A percentile compares a stretch with the other conserved stretches of the same genome.
These are phyloP conservation scores for Labia minor DNA, from an alignment of 2,888 invertebrate genomes.

Conservation along the genomic window DNA sequence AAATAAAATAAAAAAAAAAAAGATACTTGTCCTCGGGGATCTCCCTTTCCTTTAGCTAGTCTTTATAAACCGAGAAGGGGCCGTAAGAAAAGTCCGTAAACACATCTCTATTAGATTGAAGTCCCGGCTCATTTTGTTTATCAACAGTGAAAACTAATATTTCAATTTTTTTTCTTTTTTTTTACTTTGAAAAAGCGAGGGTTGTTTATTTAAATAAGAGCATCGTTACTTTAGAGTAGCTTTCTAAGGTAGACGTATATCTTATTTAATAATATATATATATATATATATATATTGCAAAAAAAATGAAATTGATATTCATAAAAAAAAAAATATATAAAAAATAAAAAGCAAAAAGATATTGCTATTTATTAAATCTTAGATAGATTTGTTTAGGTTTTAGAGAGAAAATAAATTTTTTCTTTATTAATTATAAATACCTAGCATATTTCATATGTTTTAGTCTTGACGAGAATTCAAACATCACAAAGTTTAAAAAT, in stretches of 20 bases:
- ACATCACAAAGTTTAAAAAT: no score
- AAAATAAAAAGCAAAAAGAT: neutral
- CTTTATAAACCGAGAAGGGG: neutral
- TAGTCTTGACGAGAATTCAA: no score
- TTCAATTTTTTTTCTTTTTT: neutral
- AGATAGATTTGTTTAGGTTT: no score
- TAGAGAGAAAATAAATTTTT: no score
- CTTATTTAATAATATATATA: neutral
- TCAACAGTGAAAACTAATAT: conserved; percentile 13
- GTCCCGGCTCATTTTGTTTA: conserved; percentile 7
- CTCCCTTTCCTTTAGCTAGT: neutral
- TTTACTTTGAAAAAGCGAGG: conserved; percentile 5
- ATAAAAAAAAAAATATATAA: neutral
- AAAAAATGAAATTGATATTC: neutral
- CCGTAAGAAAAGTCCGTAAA: neutral
- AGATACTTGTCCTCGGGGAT: conserved; percentile 5
- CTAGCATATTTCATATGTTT: no score
- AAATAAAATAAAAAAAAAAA: neutral
- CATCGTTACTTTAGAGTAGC: conserved; percentile 7
- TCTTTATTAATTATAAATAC: no score
- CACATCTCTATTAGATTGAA: conserved; percentile 13
- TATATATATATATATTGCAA: no score
- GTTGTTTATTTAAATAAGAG: conserved; percentile 13
- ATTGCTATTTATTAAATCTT: no score
- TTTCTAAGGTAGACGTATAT: neutral